Conservation (phyloP, 2,113 vertebrate genomes). For the Sciurus niger region DNA sequence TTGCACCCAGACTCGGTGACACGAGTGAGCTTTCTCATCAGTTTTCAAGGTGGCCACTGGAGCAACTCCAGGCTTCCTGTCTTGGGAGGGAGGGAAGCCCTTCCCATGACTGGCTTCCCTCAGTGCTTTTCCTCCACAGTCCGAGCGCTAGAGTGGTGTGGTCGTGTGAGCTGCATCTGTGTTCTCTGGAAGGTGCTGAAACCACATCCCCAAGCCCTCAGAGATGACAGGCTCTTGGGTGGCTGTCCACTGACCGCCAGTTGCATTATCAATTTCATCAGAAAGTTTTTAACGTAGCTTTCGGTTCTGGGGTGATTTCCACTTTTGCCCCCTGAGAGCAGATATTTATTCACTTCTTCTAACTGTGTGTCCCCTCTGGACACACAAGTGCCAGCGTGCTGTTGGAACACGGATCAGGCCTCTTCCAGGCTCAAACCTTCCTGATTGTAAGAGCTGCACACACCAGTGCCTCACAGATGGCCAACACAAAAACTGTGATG, state of each 20-base stretch:
- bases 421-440: not conserved
- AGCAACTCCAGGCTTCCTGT: not conserved
- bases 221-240: not conserved
- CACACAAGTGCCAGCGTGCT: too few species aligned
- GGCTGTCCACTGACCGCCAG: too few species aligned
- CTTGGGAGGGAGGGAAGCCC: not conserved
- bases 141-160: too few species aligned
- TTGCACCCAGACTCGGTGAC: not conserved
- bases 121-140: not conserved
- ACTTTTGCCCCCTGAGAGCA: not conserved
- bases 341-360: not conserved
- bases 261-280: not conserved
- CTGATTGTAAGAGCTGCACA: too few species aligned
- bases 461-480: too few species aligned
- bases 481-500: too few species aligned
- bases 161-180: not conserved
- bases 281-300: not conserved
- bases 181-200: not conserved
- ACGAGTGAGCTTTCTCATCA: not conserved
- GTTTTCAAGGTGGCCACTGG: not conserved
- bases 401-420: not conserved
- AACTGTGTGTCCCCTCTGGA: not conserved
- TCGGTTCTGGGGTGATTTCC: not conserved
- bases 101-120: not conserved
- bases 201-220: not conserved